Evolutionary conservation across 1,140 invertebrate genomes (phyloP).

Genomic region (Plodia interpunctella): DNA sequence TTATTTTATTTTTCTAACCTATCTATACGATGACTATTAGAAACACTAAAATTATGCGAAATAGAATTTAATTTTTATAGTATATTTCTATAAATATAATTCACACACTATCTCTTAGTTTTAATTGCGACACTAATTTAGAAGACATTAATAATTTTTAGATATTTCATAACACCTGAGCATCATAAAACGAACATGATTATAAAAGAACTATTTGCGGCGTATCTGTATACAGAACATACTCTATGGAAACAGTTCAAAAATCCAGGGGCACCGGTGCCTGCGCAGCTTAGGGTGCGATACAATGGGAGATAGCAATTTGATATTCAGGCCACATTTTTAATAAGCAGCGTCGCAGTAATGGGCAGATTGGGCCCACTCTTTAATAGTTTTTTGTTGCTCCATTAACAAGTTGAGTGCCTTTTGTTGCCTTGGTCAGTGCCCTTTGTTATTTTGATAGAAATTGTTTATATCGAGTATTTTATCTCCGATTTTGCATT

Average conservation of each 20-base stretch:
- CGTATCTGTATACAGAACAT: slow-evolving; percentile 1
- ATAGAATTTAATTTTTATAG: no score
- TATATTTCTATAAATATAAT: no score
- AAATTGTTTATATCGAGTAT: neutral
- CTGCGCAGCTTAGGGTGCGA: slow-evolving; percentile 39
- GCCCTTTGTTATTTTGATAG: neutral
- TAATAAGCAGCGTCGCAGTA: slow-evolving; percentile 64
- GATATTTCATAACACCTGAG: no score
- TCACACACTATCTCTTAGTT: no score
- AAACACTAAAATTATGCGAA: no score
- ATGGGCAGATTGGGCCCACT: slow-evolving; percentile 57
- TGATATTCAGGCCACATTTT: slow-evolving; percentile 78
- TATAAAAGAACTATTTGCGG: neutral
- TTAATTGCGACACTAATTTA: no score
- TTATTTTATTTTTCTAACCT: no score
- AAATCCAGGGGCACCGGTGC: slow-evolving; percentile 42
- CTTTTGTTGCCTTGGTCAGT: slow-evolving; percentile 11
- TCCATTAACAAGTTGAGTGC: slow-evolving; percentile 41
- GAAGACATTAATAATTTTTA: no score
- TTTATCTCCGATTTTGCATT: no score
- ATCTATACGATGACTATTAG: no score
- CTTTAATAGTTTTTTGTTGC: slow-evolving; percentile 58
- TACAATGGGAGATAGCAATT: slow-evolving; percentile 76
- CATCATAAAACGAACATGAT: neutral
- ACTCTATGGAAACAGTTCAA: slow-evolving; percentile 25